Evolutionary conservation across 2,888 invertebrate genomes (phyloP).

Genomic region (Trissonchulus sp.): DNA sequence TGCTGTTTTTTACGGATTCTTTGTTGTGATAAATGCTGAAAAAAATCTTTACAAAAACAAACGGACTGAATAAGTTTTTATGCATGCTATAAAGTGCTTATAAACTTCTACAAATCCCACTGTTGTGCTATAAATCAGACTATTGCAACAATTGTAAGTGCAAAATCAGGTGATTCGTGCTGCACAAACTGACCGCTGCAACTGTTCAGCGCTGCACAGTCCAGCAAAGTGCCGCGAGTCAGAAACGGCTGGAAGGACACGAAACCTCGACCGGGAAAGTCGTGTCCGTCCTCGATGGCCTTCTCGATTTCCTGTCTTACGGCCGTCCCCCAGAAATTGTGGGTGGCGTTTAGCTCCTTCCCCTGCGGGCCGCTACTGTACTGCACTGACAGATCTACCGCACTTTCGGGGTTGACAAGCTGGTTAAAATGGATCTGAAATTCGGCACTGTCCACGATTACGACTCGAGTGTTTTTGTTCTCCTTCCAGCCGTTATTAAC

Average conservation of each 20-base stretch:
- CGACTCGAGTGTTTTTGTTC: slow-evolving; percentile 23
- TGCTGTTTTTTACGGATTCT: too few species aligned
- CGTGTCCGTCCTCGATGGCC: slow-evolving; percentile 27
- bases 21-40: too few species aligned
- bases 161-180: too few species aligned
- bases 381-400: slow-evolving; percentile 28
- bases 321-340: slow-evolving; percentile 29
- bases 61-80: too few species aligned
- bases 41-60: too few species aligned
- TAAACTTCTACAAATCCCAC: too few species aligned
- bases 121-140: too few species aligned
- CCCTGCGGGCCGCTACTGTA: slow-evolving; percentile 24
- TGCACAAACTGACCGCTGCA: slow-evolving; percentile 19
- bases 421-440: slow-evolving; percentile 26
- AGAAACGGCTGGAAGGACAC: slow-evolving; percentile 16
- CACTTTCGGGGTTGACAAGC: slow-evolving; percentile 13
- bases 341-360: slow-evolving; percentile 26
- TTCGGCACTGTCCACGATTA: slow-evolving; percentile 26
- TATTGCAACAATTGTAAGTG: too few species aligned
- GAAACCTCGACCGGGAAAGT: slow-evolving; percentile 21
- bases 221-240: not conserved
- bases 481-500: slow-evolving; percentile 2
- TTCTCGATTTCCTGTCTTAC: not conserved
- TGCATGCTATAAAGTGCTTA: too few species aligned
- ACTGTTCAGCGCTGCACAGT: not conserved